Evolutionary conservation across 2,113 vertebrate genomes (phyloP).

Genomic region (Microtus richardsoni): DNA sequence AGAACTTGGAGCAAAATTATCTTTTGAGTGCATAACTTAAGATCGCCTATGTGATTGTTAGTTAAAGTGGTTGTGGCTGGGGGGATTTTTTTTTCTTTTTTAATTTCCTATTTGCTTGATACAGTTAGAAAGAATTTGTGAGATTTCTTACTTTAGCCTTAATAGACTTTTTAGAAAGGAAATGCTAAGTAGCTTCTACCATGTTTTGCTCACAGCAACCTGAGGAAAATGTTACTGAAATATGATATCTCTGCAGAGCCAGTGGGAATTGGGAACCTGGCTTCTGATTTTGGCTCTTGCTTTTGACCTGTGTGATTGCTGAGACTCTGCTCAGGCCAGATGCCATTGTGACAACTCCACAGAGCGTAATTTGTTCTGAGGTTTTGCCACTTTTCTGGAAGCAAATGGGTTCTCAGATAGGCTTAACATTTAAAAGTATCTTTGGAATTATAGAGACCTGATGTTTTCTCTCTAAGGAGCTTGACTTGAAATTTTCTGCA

Average conservation of each 20-base stretch:
- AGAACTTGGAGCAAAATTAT: neutral
- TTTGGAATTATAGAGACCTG: constrained; percentile 18
- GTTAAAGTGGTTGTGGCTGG: neutral
- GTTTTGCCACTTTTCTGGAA: constrained; percentile 59
- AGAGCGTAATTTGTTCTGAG: constrained; percentile 53
- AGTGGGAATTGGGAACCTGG: neutral
- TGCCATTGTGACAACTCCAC: constrained; percentile 34
- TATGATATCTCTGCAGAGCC: constrained; percentile 22
- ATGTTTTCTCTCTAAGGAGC: neutral
- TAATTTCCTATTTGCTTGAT: constrained; percentile 24
- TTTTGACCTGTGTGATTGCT: constrained; percentile 49
- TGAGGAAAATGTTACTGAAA: constrained; percentile 47
- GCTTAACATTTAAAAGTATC: constrained; percentile 25
- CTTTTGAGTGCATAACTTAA: constrained; percentile 17
- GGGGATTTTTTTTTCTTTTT: constrained; percentile 41
- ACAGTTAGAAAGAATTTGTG: constrained; percentile 12
- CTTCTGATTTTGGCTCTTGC: constrained; percentile 45
- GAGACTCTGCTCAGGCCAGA: constrained; percentile 43
- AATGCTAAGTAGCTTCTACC: neutral
- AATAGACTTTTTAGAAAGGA: constrained; percentile 18
- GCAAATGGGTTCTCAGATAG: constrained; percentile 21
- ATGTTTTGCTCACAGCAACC: neutral
- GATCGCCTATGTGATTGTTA: neutral
- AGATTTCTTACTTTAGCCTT: constrained; percentile 41
- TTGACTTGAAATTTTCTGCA: constrained; percentile 38